These are phyloP conservation scores for Xenus cinereus DNA, from an alignment of 2,113 vertebrate species.

Conservation along the genomic window DNA sequence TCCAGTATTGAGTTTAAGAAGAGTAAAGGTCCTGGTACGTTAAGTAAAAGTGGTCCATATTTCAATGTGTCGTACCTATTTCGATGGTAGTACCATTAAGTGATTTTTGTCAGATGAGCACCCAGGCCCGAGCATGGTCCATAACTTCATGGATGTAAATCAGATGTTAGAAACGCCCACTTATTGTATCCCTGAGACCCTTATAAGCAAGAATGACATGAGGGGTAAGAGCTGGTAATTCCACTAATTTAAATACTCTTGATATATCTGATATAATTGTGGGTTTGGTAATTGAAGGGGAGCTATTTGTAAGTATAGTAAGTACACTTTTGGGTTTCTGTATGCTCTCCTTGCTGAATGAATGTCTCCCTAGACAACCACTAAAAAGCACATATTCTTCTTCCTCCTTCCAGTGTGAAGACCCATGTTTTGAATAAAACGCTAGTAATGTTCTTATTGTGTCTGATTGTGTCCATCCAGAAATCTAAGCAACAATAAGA, in stretches of 20 bases:
- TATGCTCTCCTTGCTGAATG: not conserved
- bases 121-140: not conserved
- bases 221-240: not conserved
- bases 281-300: not conserved
- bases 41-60: not conserved
- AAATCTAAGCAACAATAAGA: constrained; percentile 95
- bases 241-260: not conserved
- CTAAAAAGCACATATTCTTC: not conserved
- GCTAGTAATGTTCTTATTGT: not conserved
- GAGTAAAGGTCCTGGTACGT: not conserved
- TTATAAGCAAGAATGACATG: not conserved
- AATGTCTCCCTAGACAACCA: not conserved
- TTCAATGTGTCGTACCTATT: not conserved
- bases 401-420: not conserved
- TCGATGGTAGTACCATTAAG: not conserved
- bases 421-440: not conserved
- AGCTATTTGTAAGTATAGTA: not conserved
- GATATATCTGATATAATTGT: not conserved
- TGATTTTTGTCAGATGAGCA: not conserved
- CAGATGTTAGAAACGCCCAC: not conserved
- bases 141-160: not conserved
- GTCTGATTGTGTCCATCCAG: constrained; percentile 61
- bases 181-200: not conserved
- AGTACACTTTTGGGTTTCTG: not conserved
- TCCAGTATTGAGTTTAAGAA: not conserved